Evolutionary conservation across 2,113 vertebrate species (phyloP).

Genomic region (Tupaia tana): DNA sequence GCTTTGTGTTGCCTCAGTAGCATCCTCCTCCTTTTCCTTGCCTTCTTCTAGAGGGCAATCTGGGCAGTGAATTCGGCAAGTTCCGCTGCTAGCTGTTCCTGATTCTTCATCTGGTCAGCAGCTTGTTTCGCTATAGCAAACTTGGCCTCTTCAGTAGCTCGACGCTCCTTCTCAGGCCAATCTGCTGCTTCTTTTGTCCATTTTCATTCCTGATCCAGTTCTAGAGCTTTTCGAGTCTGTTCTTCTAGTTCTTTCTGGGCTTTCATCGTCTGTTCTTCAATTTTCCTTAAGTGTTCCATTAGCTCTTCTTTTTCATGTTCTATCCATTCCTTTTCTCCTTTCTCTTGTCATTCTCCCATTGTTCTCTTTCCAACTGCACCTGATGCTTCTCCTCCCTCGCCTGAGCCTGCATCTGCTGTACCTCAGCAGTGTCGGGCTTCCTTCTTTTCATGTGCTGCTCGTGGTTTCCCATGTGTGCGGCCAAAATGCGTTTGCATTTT

Average conservation of each 20-base stretch:
- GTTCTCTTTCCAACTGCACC: no score
- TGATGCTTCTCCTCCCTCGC: no score
- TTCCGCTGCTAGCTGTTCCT: constrained; percentile 96
- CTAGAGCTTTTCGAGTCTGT: constrained; percentile 94
- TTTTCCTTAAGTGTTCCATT: no score
- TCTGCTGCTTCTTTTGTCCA: constrained; percentile 95
- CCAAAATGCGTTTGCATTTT: no score
- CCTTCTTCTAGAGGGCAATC: constrained; percentile 96
- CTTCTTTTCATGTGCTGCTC: no score
- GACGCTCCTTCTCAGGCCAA: constrained; percentile 93
- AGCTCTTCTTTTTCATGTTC: no score
- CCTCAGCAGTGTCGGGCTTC: no score
- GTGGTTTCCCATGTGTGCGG: no score
- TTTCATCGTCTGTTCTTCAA: no score
- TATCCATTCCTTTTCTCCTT: no score
- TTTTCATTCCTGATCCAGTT: constrained; percentile 95
- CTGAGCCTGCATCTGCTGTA: no score
- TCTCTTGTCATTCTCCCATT: no score
- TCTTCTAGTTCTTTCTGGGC: constrained; percentile 93
- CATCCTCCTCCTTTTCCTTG: constrained; percentile 97
- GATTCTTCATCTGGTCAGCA: constrained; percentile 97
- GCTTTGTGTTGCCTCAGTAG: constrained; percentile 98
- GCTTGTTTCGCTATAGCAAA: constrained; percentile 93
- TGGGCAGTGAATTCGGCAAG: constrained; percentile 97
- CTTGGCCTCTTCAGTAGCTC: constrained; percentile 94